A percentile compares a stretch with the other conserved stretches of the same genome.
phyloP scores from a whole-genome alignment of 2,888 invertebrate genomes.

The Plusia festucae region DNA sequence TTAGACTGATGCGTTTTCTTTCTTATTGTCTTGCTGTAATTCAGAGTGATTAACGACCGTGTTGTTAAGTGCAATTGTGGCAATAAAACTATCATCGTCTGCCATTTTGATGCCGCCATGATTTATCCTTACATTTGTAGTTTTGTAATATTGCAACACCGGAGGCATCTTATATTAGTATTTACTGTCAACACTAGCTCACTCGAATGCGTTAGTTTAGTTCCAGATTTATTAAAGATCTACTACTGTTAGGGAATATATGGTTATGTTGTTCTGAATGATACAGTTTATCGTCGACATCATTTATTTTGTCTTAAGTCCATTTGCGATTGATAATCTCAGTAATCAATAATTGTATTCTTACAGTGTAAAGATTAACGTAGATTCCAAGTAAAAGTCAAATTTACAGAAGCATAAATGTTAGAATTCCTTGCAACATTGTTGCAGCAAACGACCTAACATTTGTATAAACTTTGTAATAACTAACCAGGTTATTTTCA shows the following conservation, averaged over 20 bases:
- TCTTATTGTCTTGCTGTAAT: constrained; percentile 46
- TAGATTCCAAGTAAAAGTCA: background rate
- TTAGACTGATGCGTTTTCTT: constrained; percentile 27
- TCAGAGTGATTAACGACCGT: constrained; percentile 45
- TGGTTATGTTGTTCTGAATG: constrained; percentile 17
- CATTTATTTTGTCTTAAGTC: background rate
- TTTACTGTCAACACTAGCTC: constrained; percentile 32
- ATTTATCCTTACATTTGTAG: constrained; percentile 56
- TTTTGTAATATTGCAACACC: constrained; percentile 40
- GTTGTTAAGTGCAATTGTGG: constrained; percentile 45
- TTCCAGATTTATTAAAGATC: constrained; percentile 14
- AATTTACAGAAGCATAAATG: background rate
- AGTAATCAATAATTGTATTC: background rate
- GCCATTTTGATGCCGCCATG: constrained; percentile 49
- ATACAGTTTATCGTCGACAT: constrained; percentile 8
- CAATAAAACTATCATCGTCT: constrained; percentile 58
- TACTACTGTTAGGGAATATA: constrained; percentile 22
- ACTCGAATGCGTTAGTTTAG: constrained; percentile 5
- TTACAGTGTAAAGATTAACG: background rate
- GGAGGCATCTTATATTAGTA: constrained; percentile 47
- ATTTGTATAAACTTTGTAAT: background rate
- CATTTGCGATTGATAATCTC: background rate
- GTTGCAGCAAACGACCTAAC: background rate
- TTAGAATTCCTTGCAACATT: background rate
- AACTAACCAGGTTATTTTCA: background rate